These are phyloP conservation scores for Buceros bicornis DNA, from an alignment of 2,797 vertebrate genomes.

Conservation along the genomic window DNA sequence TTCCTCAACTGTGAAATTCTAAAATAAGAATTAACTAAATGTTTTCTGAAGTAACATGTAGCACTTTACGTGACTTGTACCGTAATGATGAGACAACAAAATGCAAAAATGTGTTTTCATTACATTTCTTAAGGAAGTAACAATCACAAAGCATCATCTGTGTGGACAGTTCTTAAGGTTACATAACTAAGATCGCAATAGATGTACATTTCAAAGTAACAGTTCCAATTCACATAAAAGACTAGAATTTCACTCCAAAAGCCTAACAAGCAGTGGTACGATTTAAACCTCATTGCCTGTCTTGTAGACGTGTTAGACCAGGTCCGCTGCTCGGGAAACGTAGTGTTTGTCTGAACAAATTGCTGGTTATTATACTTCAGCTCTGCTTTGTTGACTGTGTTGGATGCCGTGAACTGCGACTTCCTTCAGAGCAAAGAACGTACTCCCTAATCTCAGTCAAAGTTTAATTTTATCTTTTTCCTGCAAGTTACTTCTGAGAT, in stretches of 20 bases:
- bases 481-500: neutral
- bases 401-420: neutral
- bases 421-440: neutral
- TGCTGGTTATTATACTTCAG: neutral
- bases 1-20: neutral
- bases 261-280: neutral
- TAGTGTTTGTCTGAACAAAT: neutral
- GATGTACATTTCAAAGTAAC: neutral
- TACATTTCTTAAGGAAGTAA: neutral
- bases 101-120: neutral
- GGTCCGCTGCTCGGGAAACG: neutral
- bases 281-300: neutral
- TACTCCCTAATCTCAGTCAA: neutral
- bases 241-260: neutral
- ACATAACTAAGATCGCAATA: neutral
- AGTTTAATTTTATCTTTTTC: neutral
- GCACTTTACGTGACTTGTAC: rapidly evolving
- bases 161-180: neutral
- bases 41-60: neutral
- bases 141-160: neutral
- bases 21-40: neutral
- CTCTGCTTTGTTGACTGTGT: neutral
- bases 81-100: neutral
- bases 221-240: neutral
- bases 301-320: neutral